These are phyloP conservation scores for Oligia fasciuncula DNA, from an alignment of 2,888 invertebrate species.

Conservation along the genomic window DNA sequence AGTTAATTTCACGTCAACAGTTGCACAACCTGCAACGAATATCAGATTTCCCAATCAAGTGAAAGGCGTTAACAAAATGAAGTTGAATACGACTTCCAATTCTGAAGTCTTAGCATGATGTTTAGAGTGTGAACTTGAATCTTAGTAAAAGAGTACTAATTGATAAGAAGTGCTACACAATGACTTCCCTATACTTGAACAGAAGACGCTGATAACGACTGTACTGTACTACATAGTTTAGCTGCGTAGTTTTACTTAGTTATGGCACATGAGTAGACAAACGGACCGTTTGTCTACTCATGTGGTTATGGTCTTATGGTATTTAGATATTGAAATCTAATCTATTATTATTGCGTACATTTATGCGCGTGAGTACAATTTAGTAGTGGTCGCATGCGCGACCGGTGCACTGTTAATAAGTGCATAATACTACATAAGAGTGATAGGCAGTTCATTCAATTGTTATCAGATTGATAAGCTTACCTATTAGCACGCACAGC, in stretches of 20 bases:
- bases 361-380: too few relatives aligned
- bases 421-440: constrained; percentile 54
- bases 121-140: constrained; percentile 53
- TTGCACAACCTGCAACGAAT: constrained; percentile 55
- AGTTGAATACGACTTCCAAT: constrained; percentile 54
- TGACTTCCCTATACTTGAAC: constrained; percentile 47
- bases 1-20: constrained; percentile 41
- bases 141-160: constrained; percentile 44
- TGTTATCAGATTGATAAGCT: constrained; percentile 49
- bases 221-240: constrained; percentile 25
- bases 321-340: constrained; percentile 53
- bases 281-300: too few relatives aligned
- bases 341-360: too few relatives aligned
- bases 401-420: constrained; percentile 49
- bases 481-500: constrained; percentile 1
- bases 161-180: constrained; percentile 47
- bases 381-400: too few relatives aligned
- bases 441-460: constrained; percentile 37
- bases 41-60: constrained; percentile 60
- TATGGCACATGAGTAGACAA: too few relatives aligned
- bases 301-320: too few relatives aligned
- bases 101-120: constrained; percentile 46
- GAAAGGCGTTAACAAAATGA: constrained; percentile 59
- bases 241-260: constrained; percentile 38
- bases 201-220: constrained; percentile 42